Evolutionary conservation across 2,888 invertebrate genomes (phyloP).

Genomic region (Ormyrus thymus): DNA sequence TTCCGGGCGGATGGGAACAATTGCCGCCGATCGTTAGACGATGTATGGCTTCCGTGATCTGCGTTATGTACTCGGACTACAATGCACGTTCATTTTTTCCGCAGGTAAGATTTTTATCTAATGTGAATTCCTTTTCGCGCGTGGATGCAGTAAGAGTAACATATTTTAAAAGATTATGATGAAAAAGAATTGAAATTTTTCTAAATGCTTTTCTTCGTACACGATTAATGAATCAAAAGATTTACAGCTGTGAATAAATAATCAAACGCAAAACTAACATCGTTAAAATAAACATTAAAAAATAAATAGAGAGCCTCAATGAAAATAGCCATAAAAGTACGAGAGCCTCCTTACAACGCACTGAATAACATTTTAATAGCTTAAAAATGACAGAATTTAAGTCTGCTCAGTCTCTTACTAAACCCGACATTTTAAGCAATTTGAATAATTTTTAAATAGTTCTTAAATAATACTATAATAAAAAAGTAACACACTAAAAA

Average conservation of each 20-base stretch:
- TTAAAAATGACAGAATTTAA: background rate
- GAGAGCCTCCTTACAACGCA: background rate
- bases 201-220: background rate
- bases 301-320: too few relatives aligned
- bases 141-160: too few relatives aligned
- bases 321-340: too few relatives aligned
- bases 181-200: background rate
- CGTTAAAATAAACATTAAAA: background rate
- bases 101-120: too few relatives aligned
- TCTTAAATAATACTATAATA: too few relatives aligned
- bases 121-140: too few relatives aligned
- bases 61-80: too few relatives aligned
- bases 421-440: background rate
- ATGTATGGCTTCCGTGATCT: too few relatives aligned
- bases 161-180: too few relatives aligned
- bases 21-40: background rate
- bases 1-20: constrained; percentile 17
- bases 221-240: background rate
- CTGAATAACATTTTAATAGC: background rate
- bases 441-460: too few relatives aligned
- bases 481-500: too few relatives aligned
- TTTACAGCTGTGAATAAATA: background rate
- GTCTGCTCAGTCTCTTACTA: background rate
- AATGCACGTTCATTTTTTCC: too few relatives aligned
- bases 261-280: background rate